Percentiles rank a stretch among this genome's conserved stretches.
phyloP scores from a whole-genome alignment of 53 echinoderm and acorn worm genomes.

The Antedon mediterranea region DNA sequence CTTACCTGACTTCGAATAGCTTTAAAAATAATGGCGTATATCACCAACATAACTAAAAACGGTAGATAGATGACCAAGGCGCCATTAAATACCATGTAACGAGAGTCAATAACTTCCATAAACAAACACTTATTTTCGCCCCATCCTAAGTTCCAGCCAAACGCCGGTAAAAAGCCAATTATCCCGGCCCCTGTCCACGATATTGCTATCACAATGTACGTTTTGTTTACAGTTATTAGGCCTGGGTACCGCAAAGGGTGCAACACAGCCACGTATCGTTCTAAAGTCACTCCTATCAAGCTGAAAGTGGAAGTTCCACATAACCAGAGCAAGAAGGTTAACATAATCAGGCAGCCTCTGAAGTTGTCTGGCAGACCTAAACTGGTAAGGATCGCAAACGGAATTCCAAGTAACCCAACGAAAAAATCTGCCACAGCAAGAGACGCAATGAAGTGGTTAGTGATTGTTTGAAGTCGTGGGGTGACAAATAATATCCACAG shows the following conservation, averaged over 20 bases:
- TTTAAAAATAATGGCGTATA: conserved; percentile 54
- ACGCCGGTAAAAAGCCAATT: conserved; percentile 55
- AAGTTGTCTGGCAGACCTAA: conserved; percentile 45
- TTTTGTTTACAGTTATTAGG: conserved; percentile 35
- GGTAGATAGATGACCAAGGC: conserved; percentile 55
- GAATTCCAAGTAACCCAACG: conserved; percentile 51
- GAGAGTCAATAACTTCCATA: conserved; percentile 45
- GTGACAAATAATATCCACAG: conserved; percentile 35
- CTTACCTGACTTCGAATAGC: conserved; percentile 59
- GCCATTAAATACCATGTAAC: conserved; percentile 56
- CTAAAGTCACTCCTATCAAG: conserved; percentile 56
- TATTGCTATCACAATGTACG: conserved; percentile 29
- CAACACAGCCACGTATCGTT: conserved; percentile 56
- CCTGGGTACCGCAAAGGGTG: conserved; percentile 49
- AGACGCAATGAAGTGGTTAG: conserved; percentile 63
- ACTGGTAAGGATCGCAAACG: conserved; percentile 50
- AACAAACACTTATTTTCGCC: conserved; percentile 27
- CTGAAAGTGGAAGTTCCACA: conserved; percentile 66
- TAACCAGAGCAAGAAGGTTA: conserved; percentile 58
- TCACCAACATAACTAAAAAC: conserved; percentile 42
- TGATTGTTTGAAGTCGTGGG: conserved; percentile 46
- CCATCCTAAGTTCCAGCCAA: conserved; percentile 47
- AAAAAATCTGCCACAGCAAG: conserved; percentile 55
- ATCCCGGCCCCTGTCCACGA: conserved; percentile 62
- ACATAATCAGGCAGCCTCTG: conserved; percentile 50